These are phyloP conservation scores for Elysia crispata DNA, from an alignment of 2,888 invertebrate species.

Conservation along the genomic window DNA sequence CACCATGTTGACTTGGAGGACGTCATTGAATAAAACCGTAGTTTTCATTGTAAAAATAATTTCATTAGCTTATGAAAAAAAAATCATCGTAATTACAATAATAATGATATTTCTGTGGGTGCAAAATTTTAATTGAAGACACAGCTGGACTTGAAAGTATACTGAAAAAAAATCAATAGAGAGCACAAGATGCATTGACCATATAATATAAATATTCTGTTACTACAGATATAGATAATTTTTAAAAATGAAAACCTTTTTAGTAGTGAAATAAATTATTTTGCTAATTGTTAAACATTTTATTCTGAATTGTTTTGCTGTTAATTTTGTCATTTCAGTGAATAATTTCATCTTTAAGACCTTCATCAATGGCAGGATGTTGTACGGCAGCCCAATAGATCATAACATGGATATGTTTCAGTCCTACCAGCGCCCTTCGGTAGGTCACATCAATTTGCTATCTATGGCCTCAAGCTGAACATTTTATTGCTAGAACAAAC, in stretches of 20 bases:
- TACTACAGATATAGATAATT: background rate
- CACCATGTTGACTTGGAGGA: no score
- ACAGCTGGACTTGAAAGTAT: background rate
- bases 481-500: no score
- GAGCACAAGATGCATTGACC: no score
- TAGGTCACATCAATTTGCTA: conserved; percentile 37
- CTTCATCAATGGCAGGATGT: conserved; percentile 70
- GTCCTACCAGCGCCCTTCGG: conserved; percentile 38
- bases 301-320: background rate
- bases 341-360: conserved; percentile 78
- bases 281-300: conserved; percentile 15
- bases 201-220: no score
- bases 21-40: no score
- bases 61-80: no score
- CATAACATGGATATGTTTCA: conserved; percentile 36
- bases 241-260: background rate
- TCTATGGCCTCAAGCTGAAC: no score
- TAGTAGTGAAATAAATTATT: background rate
- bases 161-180: background rate
- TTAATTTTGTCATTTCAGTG: conserved; percentile 75
- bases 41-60: no score
- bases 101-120: no score
- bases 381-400: conserved; percentile 75
- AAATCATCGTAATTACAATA: no score
- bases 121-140: no score